Evolutionary conservation across 2,113 vertebrate genomes (phyloP).

Genomic region (Picathartes gymnocephalus): DNA sequence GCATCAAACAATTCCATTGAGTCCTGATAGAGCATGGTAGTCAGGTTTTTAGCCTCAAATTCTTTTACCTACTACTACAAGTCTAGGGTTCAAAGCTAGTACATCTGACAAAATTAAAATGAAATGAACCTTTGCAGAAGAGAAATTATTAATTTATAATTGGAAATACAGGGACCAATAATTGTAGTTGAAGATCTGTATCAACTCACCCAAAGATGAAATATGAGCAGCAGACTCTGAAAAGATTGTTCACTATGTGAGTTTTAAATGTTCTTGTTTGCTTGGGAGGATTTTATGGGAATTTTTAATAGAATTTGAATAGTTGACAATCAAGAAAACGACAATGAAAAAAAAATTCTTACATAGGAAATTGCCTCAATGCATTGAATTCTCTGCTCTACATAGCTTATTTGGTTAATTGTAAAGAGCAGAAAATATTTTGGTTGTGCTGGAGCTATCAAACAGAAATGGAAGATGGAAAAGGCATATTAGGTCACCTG

Average conservation of each 20-base stretch:
- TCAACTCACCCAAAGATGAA: background rate
- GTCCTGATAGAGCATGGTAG: background rate
- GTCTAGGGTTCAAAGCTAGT: background rate
- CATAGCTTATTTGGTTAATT: background rate
- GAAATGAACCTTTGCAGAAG: background rate
- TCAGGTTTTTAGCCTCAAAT: background rate
- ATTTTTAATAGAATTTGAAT: background rate
- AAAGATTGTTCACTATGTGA: background rate
- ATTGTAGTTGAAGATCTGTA: background rate
- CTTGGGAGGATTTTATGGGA: background rate
- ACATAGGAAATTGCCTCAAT: background rate
- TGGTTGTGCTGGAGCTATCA: background rate
- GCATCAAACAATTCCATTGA: background rate
- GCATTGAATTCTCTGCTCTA: background rate
- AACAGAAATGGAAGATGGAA: slow-evolving; percentile 12
- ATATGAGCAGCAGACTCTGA: background rate
- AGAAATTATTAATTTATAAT: background rate
- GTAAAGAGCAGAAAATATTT: background rate
- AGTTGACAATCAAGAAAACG: background rate
- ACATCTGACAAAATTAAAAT: background rate
- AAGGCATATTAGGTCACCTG: background rate
- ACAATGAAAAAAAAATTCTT: background rate
- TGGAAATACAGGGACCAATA: background rate
- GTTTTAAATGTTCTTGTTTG: background rate
- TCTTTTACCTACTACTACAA: background rate